These are phyloP conservation scores for Acromyrmex heyeri DNA, from an alignment of 1,140 invertebrate genomes.

Conservation along the genomic window DNA sequence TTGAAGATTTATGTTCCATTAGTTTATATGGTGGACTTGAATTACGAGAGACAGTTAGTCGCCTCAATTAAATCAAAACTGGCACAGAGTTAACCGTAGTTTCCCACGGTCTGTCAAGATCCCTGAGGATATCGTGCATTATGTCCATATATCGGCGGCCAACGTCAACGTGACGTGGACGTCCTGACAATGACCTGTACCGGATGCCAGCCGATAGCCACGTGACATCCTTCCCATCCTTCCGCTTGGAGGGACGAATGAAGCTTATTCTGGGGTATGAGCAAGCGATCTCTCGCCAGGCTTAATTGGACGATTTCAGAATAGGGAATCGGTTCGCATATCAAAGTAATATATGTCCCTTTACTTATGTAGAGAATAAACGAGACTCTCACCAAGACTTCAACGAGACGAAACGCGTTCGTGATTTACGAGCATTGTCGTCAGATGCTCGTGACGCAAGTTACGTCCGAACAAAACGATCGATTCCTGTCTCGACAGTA, in stretches of 20 bases:
- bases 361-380: conserved; percentile 8
- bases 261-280: conserved; percentile 35
- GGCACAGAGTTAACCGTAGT: conserved; percentile 37
- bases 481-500: conserved; percentile 33
- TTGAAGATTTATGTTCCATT: not conserved
- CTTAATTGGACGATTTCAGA: conserved; percentile 41
- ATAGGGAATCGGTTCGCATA: not conserved
- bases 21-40: not conserved
- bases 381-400: not conserved
- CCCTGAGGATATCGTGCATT: conserved; percentile 67
- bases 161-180: conserved; percentile 66
- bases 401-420: conserved; percentile 29
- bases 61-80: conserved; percentile 58
- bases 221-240: conserved; percentile 31
- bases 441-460: conserved; percentile 41
- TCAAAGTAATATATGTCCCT: conserved; percentile 24
- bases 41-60: conserved; percentile 35
- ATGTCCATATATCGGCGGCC: conserved; percentile 59
- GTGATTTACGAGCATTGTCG: conserved; percentile 55
- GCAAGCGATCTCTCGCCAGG: not conserved
- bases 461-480: conserved; percentile 41
- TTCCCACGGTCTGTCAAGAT: conserved; percentile 65
- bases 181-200: conserved; percentile 61
- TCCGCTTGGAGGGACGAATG: conserved; percentile 31
- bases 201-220: conserved; percentile 54